Evolutionary conservation across 2,113 vertebrate species (phyloP), one percentile per base, ranked within the genome.

Genomic region (Onychostoma macrolepis): DNA sequence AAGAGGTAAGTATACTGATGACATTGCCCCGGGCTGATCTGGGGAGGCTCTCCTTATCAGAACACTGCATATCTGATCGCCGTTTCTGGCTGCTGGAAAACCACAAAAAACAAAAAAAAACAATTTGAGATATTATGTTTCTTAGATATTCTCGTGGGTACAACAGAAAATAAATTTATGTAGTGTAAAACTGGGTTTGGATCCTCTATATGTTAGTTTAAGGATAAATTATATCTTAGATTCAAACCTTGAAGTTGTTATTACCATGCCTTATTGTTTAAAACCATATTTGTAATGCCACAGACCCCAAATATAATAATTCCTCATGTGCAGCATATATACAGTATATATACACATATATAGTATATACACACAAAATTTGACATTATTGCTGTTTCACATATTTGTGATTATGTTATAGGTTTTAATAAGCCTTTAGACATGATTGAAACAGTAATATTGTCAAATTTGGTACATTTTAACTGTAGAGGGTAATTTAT

Each of bases 51-150:
- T 86, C 83, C 89, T 90, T 90, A 90, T 90, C 89, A 75, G 36
- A 83, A 84, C 83, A n/a, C 9, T 36, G 41, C 79, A 86, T 89
- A 89, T 90, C 89, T 86, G 87, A 90, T 87, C 76, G 74, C 76
- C 53, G 36, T 80, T 87, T 67, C 82, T 84, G 80, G 48, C 80
- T 76, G 41, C 41, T 24, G 36, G 43, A 82, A 76, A 50, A 80
- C 48, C 82, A 56, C 12, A 26, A 28, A n/a, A n/a, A n/a, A n/a
- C n/a, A n/a, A 41, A 26, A 77, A 61, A 7, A 53, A 43, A 26
- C 33, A 72, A 74, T 65, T 43, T n/a, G 4, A 45, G 38, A 45
- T 65, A 17, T 9, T 38, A 38, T 69, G 65, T 50, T 41, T 72
- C 63, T 50, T 33, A 28, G 63, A 83, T 67, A 21, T 69, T 69